A percentile compares a stretch with the other conserved stretches of the same genome.
Conservation (phyloP, 2,113 vertebrate genomes). For the Hippocampus comes region DNA sequence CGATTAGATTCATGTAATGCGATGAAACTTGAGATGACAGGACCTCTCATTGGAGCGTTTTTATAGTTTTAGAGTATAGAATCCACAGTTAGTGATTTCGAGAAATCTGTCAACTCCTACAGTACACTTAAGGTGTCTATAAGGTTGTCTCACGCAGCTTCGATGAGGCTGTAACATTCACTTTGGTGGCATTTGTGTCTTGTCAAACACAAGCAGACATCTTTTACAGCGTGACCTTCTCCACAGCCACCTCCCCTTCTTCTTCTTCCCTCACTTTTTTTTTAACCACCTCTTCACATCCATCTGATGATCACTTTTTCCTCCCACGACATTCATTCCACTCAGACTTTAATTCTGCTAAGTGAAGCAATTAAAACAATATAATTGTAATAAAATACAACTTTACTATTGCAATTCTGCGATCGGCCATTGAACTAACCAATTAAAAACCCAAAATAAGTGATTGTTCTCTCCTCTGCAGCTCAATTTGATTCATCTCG, state of each 20-base stretch:
- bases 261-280: background rate
- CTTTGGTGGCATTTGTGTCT: conserved; percentile 1
- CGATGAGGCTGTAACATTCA: background rate
- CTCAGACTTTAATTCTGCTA: background rate
- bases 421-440: background rate
- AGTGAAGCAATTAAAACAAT: background rate
- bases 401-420: background rate
- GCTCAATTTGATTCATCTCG: too few relatives aligned
- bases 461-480: background rate
- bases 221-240: background rate
- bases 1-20: background rate
- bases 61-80: background rate
- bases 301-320: background rate
- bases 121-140: background rate
- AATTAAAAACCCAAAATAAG: background rate
- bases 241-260: background rate
- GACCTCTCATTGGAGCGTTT: background rate
- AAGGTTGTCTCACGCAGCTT: background rate
- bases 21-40: background rate
- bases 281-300: background rate
- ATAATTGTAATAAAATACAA: background rate
- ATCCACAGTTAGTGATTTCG: background rate
- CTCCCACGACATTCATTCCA: background rate
- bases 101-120: background rate
- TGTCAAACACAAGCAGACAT: background rate